These are phyloP conservation scores for Sialia sialis DNA, from an alignment of 2,113 vertebrate genomes.

Conservation along the genomic window DNA sequence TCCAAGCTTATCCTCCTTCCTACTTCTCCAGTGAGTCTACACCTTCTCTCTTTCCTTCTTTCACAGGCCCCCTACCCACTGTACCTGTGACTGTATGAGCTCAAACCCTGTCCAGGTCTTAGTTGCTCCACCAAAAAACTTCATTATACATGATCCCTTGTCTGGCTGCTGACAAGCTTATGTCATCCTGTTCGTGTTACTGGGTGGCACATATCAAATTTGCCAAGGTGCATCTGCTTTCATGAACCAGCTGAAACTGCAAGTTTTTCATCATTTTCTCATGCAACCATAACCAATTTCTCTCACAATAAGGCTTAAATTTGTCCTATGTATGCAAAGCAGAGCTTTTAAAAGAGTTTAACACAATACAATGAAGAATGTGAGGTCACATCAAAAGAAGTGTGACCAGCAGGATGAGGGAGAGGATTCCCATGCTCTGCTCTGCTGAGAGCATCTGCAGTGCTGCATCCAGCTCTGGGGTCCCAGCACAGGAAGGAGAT, in stretches of 20 bases:
- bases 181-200: neutral
- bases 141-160: neutral
- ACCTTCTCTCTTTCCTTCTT: neutral
- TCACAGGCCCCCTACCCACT: neutral
- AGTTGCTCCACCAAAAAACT: neutral
- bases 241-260: neutral
- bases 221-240: neutral
- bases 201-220: neutral
- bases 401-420: accelerated
- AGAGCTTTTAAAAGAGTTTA: neutral
- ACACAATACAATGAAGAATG: neutral
- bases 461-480: neutral
- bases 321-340: neutral
- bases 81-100: neutral
- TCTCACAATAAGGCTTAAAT: neutral
- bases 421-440: neutral
- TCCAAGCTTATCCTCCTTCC: neutral
- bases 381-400: neutral
- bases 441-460: neutral
- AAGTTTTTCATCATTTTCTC: neutral
- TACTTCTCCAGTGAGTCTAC: neutral
- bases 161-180: neutral
- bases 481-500: neutral
- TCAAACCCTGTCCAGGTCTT: neutral
- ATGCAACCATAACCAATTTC: neutral